A percentile compares a stretch with the other conserved stretches of the same genome.
Evolutionary conservation across 2,113 vertebrate genomes (phyloP).

Genomic region (Catharus bicknelli): DNA sequence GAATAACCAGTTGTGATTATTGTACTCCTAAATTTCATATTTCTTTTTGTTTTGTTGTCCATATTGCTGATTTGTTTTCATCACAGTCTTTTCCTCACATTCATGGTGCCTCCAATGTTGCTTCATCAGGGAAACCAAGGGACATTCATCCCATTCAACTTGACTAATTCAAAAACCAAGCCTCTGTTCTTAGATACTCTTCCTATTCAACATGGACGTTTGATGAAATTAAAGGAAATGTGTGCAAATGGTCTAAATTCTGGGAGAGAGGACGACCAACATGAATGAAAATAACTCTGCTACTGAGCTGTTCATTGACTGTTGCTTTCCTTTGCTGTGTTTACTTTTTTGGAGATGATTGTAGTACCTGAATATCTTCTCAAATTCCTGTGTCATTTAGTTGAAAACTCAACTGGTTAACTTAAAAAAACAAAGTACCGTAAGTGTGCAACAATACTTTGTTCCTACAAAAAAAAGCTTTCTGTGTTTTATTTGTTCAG

Average conservation of each 20-base stretch:
- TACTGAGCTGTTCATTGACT: background rate
- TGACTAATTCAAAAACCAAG: background rate
- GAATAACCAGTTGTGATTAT: background rate
- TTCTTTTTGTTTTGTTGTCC: background rate
- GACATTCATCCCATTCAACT: background rate
- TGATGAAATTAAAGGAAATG: background rate
- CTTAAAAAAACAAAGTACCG: background rate
- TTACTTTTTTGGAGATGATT: background rate
- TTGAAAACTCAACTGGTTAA: background rate
- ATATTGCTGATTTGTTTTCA: background rate
- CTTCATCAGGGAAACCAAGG: background rate
- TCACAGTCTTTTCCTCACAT: background rate
- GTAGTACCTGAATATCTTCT: background rate
- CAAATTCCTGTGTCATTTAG: background rate
- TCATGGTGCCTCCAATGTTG: background rate
- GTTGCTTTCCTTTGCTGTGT: background rate
- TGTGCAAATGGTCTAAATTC: background rate
- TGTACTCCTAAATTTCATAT: background rate
- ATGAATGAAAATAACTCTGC: background rate
- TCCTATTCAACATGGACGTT: fast-evolving
- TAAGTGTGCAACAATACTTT: background rate
- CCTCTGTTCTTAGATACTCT: background rate
- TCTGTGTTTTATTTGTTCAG: background rate
- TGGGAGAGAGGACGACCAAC: background rate
- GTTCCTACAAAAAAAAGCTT: background rate